A percentile compares a stretch with the other conserved stretches of the same genome.
Evolutionary conservation across 2,113 vertebrate species (phyloP).

Genomic region (Cacatua alba): DNA sequence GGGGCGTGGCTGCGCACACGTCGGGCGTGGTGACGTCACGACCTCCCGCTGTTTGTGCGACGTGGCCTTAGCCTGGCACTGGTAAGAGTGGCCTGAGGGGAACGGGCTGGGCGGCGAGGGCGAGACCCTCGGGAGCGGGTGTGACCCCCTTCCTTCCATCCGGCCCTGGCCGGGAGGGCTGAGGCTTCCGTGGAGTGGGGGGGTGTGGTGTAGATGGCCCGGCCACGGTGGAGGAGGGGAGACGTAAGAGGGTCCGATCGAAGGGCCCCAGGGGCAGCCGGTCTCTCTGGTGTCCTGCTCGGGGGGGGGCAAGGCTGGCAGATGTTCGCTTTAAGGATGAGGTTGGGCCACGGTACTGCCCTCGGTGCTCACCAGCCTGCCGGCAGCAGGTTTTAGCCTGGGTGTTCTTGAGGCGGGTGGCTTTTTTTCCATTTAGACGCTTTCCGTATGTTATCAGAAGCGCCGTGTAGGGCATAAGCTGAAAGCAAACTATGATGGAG

Average conservation of each 20-base stretch:
- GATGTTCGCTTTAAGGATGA: rapidly evolving
- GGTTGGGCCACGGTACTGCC: background rate
- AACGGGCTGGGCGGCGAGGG: too few species aligned
- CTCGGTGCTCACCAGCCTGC: rapidly evolving
- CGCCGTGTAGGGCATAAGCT: rapidly evolving
- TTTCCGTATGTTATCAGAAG: background rate
- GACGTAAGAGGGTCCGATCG: background rate
- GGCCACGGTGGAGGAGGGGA: background rate
- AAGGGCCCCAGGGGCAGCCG: background rate
- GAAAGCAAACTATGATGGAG: background rate
- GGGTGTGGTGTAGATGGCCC: too few species aligned
- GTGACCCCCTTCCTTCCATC: too few species aligned
- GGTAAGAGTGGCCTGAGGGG: background rate
- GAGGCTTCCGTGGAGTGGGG: too few species aligned
- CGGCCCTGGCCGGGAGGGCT: too few species aligned
- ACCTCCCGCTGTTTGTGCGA: background rate
- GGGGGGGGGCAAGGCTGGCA: background rate
- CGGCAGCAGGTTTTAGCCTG: rapidly evolving
- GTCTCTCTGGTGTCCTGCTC: background rate
- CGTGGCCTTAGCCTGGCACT: background rate
- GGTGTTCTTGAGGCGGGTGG: rapidly evolving
- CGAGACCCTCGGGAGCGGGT: too few species aligned
- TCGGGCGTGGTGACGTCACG: background rate
- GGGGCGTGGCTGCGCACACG: background rate
- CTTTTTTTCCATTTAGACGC: rapidly evolving